Percentiles rank a stretch among this genome's conserved stretches.
phyloP scores from a whole-genome alignment of 1,140 invertebrate genomes.

The Hylaeus anthracinus region DNA sequence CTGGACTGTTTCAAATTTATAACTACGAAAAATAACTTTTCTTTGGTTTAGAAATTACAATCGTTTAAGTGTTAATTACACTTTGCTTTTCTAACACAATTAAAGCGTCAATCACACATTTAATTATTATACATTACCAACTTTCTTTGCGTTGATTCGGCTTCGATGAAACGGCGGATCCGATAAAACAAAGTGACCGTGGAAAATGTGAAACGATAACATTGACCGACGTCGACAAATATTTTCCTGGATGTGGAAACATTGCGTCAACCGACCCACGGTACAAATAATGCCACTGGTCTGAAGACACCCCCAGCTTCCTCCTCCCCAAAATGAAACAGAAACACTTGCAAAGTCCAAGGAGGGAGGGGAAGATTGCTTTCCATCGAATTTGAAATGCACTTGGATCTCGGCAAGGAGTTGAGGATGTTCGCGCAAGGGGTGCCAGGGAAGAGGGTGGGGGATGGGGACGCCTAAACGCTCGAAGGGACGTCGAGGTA shows the following conservation, averaged over 20 bases:
- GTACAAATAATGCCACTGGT: no score
- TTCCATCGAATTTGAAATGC: background rate
- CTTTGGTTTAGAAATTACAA: no score
- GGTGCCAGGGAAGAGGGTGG: background rate
- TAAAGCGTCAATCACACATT: background rate
- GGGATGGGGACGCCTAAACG: conserved; percentile 14
- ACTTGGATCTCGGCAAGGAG: conserved; percentile 9
- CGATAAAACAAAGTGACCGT: background rate
- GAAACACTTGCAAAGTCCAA: background rate
- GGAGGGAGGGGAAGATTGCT: background rate
- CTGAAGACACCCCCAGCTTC: no score
- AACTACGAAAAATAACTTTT: no score
- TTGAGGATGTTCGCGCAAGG: background rate
- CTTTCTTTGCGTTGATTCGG: background rate
- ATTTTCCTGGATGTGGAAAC: conserved; percentile 11
- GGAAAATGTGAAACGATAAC: background rate
- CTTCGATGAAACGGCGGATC: background rate
- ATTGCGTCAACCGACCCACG: background rate
- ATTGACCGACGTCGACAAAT: conserved; percentile 20
- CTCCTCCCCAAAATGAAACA: background rate
- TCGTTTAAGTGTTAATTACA: no score
- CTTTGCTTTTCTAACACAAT: no score
- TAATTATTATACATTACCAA: no score
- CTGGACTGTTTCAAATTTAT: no score
- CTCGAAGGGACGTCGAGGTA: conserved; percentile 66